phyloP scores from a whole-genome alignment of 2,797 vertebrate genomes.

The Clamator glandarius region DNA sequence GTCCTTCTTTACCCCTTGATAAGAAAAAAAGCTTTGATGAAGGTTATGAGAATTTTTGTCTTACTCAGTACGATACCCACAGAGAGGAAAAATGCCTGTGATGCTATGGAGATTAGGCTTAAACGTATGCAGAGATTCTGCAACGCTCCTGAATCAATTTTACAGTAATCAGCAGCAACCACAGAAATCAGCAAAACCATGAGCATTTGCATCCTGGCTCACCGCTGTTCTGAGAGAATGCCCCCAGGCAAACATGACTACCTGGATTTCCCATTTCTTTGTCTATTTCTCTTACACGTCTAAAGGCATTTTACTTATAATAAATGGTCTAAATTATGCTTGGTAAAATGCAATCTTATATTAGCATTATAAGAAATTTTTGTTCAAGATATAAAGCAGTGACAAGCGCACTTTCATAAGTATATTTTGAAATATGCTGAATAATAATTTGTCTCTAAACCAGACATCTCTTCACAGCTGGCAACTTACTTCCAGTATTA shows the following conservation, averaged over 20 bases:
- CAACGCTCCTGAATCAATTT: conserved; percentile 47
- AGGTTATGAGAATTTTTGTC: not conserved
- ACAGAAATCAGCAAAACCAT: conserved; percentile 47
- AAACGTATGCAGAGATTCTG: conserved; percentile 49
- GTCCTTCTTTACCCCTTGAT: not conserved
- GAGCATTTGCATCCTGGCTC: conserved; percentile 49
- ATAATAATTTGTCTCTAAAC: not conserved
- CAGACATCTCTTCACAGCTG: not conserved
- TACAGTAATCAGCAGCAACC: conserved; percentile 30
- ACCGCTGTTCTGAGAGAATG: conserved; percentile 21
- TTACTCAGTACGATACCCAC: not conserved
- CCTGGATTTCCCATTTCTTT: conserved; percentile 46
- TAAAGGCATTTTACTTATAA: not conserved
- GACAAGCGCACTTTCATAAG: not conserved
- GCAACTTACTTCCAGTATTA: not conserved
- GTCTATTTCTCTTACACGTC: conserved; percentile 3
- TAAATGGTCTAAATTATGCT: not conserved
- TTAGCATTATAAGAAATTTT: not conserved
- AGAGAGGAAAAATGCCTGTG: conserved; percentile 10
- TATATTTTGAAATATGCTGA: not conserved
- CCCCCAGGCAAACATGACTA: conserved; percentile 33
- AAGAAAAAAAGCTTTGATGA: not conserved
- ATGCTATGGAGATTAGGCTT: conserved; percentile 29
- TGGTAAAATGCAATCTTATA: not conserved
- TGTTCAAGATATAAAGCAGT: not conserved